Evolutionary conservation across 1,140 invertebrate species (phyloP), one percentile per base, ranked within the genome.

Genomic region (Diuraphis noxia): DNA sequence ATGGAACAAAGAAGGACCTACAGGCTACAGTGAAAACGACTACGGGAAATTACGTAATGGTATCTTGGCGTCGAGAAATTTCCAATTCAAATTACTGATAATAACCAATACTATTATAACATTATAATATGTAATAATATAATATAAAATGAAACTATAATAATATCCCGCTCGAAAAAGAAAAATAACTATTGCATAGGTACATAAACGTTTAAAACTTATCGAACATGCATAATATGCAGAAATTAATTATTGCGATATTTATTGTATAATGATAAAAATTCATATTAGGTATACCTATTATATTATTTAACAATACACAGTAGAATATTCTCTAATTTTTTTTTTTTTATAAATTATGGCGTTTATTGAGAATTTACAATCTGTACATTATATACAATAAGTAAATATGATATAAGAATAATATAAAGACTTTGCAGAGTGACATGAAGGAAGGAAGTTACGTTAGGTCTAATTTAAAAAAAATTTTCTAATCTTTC

Each of bases 11-110:
- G 19, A 90, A 79, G 40, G 63, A 46, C 40, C 30, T 10, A 23
- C 8, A 79, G 63, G n/a, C 30, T 10, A 23, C 8, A 79, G 63
- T 79, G 88, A 90, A 46, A 90, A 79, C 56, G 88, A 34, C 40
- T 34, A 87, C 36, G 36, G 36, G 52, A 40, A 63, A 63, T 88
- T 88, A 63, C 49, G 86, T 63, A 88, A 88, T n/a, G 13, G 10
- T 88, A 41, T 63, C 49, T 88, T 52, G 25, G 36, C 38, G 36
- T 88, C 41, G 38, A 63, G 86, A 63, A 88, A 88, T 87, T 56
- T 38, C 36, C 38, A 25, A 40, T 56, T 56, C 13, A 17, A 87
- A 87, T 56, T 36, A 86, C 43, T 23, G n/a, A 86, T 86, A 86
- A 46, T 36, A 86, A 34, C 41, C 40, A 43, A 43, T 34, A 84